These are phyloP conservation scores for Adelges cooleyi DNA, from an alignment of 1,140 invertebrate genomes.

Conservation along the genomic window DNA sequence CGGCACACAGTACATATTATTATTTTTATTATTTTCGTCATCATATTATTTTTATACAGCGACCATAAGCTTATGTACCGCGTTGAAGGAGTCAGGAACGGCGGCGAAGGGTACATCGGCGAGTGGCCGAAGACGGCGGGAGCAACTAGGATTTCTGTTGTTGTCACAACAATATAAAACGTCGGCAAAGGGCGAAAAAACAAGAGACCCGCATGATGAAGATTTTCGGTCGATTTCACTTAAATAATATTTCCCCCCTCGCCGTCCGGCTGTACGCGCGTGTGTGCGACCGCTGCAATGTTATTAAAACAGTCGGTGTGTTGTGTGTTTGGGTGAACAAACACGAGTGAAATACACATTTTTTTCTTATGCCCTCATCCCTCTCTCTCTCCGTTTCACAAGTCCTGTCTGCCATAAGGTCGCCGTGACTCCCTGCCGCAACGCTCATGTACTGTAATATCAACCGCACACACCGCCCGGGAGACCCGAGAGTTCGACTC, in stretches of 20 bases:
- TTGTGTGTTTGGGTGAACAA: neutral
- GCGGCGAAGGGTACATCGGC: too few species aligned
- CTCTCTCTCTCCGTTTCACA: neutral
- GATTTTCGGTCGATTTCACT: conserved; percentile 28
- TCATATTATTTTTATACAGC: too few species aligned
- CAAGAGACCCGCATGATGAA: conserved; percentile 26
- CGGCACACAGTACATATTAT: too few species aligned
- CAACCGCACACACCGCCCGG: too few species aligned
- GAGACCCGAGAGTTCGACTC: neutral
- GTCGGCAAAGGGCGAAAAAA: conserved; percentile 10
- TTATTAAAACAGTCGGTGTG: conserved; percentile 1
- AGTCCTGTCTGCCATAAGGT: neutral
- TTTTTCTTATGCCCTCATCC: neutral
- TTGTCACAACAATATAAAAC: conserved; percentile 21
- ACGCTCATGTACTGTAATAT: neutral
- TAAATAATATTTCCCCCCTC: conserved; percentile 20
- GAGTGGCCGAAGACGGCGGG: too few species aligned
- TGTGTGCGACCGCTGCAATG: neutral
- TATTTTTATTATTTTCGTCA: too few species aligned
- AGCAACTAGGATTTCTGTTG: conserved; percentile 13
- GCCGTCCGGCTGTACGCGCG: neutral
- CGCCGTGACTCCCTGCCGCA: neutral
- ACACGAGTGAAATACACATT: conserved; percentile 4
- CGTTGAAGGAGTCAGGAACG: too few species aligned
- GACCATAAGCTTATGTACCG: too few species aligned